Conservation (phyloP, 2,797 vertebrate species). For the Enteromius anoplus region DNA sequence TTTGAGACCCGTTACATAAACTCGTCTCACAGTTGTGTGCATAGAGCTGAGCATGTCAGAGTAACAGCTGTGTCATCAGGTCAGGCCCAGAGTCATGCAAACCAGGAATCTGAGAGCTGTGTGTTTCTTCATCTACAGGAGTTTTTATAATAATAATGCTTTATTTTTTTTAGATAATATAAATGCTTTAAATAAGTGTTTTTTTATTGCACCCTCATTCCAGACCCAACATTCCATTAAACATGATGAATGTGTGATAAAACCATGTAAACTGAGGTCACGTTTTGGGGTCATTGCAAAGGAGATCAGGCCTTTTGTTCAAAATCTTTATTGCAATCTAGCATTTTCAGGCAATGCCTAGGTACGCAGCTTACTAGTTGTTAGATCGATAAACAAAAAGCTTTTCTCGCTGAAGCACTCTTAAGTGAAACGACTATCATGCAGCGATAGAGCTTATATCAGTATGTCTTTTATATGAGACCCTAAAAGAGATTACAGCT, state of each 20-base stretch:
- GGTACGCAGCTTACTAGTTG: not conserved
- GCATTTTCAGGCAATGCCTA: not conserved
- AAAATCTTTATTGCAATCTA: not conserved
- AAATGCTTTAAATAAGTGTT: too few relatives aligned
- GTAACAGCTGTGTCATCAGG: slow-evolving; percentile 39
- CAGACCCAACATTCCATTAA: not conserved
- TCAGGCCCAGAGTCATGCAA: slow-evolving; percentile 24
- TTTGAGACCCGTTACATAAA: not conserved
- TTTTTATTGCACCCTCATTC: not conserved
- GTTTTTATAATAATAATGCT: too few relatives aligned
- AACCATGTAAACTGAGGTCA: not conserved
- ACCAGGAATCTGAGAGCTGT: not conserved
- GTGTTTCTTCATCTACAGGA: not conserved
- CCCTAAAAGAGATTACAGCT: not conserved
- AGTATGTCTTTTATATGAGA: not conserved
- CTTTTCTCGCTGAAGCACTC: not conserved
- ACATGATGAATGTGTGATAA: not conserved
- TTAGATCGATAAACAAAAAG: not conserved
- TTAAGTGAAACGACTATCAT: not conserved
- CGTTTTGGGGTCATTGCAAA: not conserved
- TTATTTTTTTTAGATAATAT: too few relatives aligned
- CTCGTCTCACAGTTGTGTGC: not conserved
- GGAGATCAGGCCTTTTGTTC: not conserved
- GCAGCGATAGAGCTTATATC: not conserved
- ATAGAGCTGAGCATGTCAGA: not conserved